These are phyloP conservation scores for Polyergus mexicanus DNA, from an alignment of 1,140 invertebrate genomes.

Conservation along the genomic window DNA sequence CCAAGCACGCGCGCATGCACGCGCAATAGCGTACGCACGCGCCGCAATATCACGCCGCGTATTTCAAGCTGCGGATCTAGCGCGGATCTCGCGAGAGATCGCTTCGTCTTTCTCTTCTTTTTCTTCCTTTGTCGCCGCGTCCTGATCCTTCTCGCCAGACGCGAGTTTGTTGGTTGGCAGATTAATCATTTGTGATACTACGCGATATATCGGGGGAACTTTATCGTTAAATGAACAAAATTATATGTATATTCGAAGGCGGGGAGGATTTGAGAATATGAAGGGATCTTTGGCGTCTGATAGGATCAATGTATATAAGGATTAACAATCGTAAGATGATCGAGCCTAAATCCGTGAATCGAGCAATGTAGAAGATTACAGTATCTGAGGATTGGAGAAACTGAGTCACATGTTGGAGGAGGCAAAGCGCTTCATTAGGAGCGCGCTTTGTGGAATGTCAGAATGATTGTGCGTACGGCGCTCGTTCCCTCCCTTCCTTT, in stretches of 20 bases:
- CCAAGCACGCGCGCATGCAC: conserved; percentile 87
- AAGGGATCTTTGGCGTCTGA: not conserved
- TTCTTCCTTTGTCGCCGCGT: not conserved
- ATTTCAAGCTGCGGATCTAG: conserved; percentile 63
- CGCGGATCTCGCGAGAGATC: conserved; percentile 8
- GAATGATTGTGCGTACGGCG: not conserved
- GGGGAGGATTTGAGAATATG: not conserved
- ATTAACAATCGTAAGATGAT: not conserved
- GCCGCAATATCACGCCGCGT: conserved; percentile 33
- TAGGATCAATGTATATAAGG: not conserved
- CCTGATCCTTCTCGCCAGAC: not conserved
- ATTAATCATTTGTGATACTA: not conserved
- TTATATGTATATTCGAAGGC: not conserved
- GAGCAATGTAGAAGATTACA: not conserved
- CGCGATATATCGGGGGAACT: not conserved
- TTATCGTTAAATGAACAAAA: not conserved
- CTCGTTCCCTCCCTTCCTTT: not conserved
- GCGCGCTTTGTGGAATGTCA: not conserved
- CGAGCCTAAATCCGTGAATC: not conserved
- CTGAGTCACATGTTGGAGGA: not conserved
- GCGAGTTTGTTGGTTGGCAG: not conserved
- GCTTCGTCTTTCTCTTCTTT: not conserved
- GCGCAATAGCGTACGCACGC: conserved; percentile 65
- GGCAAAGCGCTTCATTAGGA: not conserved
- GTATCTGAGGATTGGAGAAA: not conserved